Base-by-base conservation (phyloP, 2,113 vertebrate genomes). In the Caranx melampygus region DNA sequence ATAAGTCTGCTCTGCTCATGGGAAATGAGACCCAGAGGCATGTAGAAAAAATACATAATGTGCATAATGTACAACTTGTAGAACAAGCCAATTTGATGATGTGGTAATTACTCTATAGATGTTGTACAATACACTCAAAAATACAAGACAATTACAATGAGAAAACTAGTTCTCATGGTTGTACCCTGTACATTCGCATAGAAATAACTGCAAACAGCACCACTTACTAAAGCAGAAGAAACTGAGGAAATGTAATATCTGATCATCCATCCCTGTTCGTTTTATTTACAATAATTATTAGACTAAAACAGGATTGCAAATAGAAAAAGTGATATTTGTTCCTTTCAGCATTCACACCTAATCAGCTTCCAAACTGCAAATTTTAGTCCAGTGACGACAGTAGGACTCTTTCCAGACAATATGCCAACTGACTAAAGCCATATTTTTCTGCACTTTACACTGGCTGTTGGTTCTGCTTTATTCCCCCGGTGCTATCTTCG, bases 311-410 rank as follows among this genome's bases (percentile, higher is more conserved):
- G 15, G 55, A 26, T 51, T 57, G 40, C n/a, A 68, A 84, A 83
- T 55, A 86, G 61, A 84, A 69, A 75, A 70, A 63, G 75, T 58
- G 64, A 62, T 45, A 58, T 59, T 77, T 84, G 72, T 72, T 84
- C 66, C 45, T 65, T 77, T 75, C 54, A 73, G 65, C 59, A 58
- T 82, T 89, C 82, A 83, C 83, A 89, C 87, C 71, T 87, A 49
- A 68, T 79, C 87, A 31, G 52, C 76, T 77, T 82, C 78, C 75
- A 82, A 82, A 81, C 71, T 33, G 62, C 75, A 78, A 58, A 63
- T 67, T 78, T 72, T 44, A 51, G 65, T 55, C 33, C 64, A 58
- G 35, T 76, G 68, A 91, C 45, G 64, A 87, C 74, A 75, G 62
- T 21, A 55, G 67, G 69, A 47, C 58, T 75, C 13, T 45, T 71